Evolutionary conservation across 2,113 vertebrate species (phyloP).

Genomic region (Tor tambroides): DNA sequence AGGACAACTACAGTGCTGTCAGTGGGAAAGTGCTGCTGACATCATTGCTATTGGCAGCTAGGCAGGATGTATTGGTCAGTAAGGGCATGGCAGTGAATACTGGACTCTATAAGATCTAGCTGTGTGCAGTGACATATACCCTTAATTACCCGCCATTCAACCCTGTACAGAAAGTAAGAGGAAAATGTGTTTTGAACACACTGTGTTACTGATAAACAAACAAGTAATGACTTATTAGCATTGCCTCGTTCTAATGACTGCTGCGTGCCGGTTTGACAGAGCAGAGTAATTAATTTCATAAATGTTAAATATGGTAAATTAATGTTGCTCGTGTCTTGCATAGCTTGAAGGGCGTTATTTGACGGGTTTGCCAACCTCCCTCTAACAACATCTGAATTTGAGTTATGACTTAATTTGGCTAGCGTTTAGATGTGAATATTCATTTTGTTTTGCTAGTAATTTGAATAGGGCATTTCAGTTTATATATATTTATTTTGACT

Average conservation of each 20-base stretch:
- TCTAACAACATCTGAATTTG: conserved; percentile 29
- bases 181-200: conserved; percentile 33
- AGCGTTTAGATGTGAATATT: conserved; percentile 40
- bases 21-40: not conserved
- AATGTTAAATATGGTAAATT: conserved; percentile 59
- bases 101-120: conserved; percentile 7
- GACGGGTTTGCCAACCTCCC: conserved; percentile 37
- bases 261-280: conserved; percentile 47
- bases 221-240: conserved; percentile 52
- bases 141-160: conserved; percentile 40
- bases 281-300: conserved; percentile 55
- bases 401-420: conserved; percentile 45
- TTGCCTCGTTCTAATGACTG: conserved; percentile 49
- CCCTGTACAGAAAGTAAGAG: conserved; percentile 13
- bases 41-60: conserved; percentile 43
- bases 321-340: conserved; percentile 26
- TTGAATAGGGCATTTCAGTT: not conserved
- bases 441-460: conserved; percentile 21
- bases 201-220: conserved; percentile 46
- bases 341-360: conserved; percentile 47
- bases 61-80: conserved; percentile 26
- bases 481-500: not conserved
- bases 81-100: conserved; percentile 30
- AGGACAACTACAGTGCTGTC: conserved; percentile 28
- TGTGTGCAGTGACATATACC: conserved; percentile 37